Evolutionary conservation across 2,888 invertebrate species (phyloP), one percentile per base, ranked within the genome.

Genomic region (Eledona agricola): DNA sequence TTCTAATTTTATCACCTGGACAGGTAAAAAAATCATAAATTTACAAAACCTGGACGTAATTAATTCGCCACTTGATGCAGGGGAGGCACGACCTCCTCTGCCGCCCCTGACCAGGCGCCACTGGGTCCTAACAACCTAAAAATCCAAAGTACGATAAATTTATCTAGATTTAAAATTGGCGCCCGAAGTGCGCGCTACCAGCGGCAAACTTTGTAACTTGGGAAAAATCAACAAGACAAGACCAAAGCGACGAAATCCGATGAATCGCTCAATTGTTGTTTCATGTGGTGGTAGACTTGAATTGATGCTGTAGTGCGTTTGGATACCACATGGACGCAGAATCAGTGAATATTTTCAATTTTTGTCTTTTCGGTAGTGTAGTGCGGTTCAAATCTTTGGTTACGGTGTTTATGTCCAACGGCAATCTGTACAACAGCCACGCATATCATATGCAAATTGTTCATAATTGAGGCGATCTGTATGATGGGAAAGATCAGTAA

Each of bases 401-500:
- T n/a, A n/a, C n/a, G n/a, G n/a, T n/a, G n/a, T n/a, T n/a, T n/a
- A n/a, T n/a, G n/a, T n/a, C n/a, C n/a, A n/a, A n/a, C n/a, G n/a
- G n/a, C n/a, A n/a, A n/a, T n/a, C n/a, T n/a, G n/a, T n/a, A n/a
- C n/a, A n/a, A n/a, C n/a, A n/a, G n/a, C n/a, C n/a, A n/a, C n/a
- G n/a, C n/a, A n/a, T n/a, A n/a, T n/a, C n/a, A n/a, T n/a, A n/a
- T n/a, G n/a, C n/a, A n/a, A n/a, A n/a, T n/a, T n/a, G n/a, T n/a
- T n/a, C n/a, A n/a, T n/a, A n/a, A n/a, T n/a, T n/a, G n/a, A n/a
- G n/a, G n/a, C n/a, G n/a, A n/a, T n/a, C n/a, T 42, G 13, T 51
- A 53, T 55, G 26, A 62, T 62, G 62, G 59, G 59, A 29, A 62
- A 62, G 55, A 50, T 59, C 28, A 55, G 26, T 20, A 45, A 52